These are phyloP conservation scores for Trachelus troglodyta DNA, from an alignment of 2,888 invertebrate species.

Conservation along the genomic window DNA sequence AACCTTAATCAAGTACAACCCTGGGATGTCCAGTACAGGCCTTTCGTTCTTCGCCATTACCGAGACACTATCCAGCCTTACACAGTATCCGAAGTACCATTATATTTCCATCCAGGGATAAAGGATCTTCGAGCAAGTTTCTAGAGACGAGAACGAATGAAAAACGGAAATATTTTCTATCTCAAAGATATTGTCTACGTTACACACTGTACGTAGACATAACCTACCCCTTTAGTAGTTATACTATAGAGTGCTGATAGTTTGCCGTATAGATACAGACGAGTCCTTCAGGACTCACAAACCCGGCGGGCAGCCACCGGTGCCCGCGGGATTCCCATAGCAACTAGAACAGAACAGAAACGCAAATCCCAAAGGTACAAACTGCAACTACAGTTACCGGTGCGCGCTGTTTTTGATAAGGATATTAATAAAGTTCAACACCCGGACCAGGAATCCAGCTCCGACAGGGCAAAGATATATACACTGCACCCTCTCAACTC, in stretches of 20 bases:
- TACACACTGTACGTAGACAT: neutral
- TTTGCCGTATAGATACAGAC: slow-evolving; percentile 53
- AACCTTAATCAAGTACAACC: slow-evolving; percentile 51
- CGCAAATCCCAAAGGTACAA: slow-evolving; percentile 27
- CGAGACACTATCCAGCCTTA: neutral
- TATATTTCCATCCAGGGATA: neutral
- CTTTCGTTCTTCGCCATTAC: slow-evolving; percentile 6
- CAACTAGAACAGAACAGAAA: slow-evolving; percentile 19
- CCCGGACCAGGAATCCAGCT: slow-evolving; percentile 15
- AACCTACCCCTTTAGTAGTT: neutral
- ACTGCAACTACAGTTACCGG: slow-evolving; percentile 50
- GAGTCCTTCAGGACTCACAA: slow-evolving; percentile 59
- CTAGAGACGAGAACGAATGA: neutral
- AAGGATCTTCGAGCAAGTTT: neutral
- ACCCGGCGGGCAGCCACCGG: slow-evolving; percentile 51
- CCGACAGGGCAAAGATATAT: neutral
- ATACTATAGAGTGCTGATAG: slow-evolving; percentile 40
- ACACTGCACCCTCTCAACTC: neutral
- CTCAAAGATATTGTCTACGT: neutral
- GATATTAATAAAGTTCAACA: slow-evolving; percentile 59
- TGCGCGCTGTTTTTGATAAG: slow-evolving; percentile 56
- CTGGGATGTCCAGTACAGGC: slow-evolving; percentile 24
- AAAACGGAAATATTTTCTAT: neutral
- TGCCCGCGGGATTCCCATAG: slow-evolving; percentile 53
- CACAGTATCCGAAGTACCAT: neutral